Conservation (phyloP, 2,888 invertebrate genomes). For the Andricus curvator region DNA sequence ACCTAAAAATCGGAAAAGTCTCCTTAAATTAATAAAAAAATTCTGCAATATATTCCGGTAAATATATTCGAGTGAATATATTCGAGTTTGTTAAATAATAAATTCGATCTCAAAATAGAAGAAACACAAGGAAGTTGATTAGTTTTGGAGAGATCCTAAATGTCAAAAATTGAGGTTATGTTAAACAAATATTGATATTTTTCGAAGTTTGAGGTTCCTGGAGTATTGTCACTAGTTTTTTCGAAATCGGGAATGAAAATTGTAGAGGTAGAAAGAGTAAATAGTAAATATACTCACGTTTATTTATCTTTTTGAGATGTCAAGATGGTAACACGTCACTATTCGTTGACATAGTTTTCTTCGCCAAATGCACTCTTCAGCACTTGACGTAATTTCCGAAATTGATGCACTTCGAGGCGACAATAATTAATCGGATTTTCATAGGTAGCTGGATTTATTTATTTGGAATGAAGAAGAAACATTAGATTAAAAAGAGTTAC, state of each 20-base stretch:
- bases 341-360: conserved; percentile 68
- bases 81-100: not conserved
- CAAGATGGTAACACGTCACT: conserved; percentile 74
- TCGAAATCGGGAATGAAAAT: not conserved
- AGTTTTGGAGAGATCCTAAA: not conserved
- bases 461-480: not conserved
- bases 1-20: not conserved
- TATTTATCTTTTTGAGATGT: conserved; percentile 66
- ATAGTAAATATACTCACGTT: conserved; percentile 59
- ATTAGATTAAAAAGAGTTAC: not conserved
- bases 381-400: not conserved
- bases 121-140: not conserved
- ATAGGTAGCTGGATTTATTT: not conserved
- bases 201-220: not conserved
- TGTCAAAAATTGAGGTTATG: conserved; percentile 9
- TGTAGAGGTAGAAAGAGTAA: not conserved
- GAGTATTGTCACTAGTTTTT: not conserved
- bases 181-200: not conserved
- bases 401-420: not conserved
- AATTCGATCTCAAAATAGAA: not conserved
- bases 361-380: conserved; percentile 27
- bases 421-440: not conserved
- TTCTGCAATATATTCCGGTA: not conserved
- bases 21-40: not conserved
- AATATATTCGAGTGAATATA: no score